A percentile compares a stretch with the other conserved stretches of the same genome.
These are phyloP conservation scores for Encarsia formosa DNA, from an alignment of 2,888 invertebrate species.

Conservation along the genomic window DNA sequence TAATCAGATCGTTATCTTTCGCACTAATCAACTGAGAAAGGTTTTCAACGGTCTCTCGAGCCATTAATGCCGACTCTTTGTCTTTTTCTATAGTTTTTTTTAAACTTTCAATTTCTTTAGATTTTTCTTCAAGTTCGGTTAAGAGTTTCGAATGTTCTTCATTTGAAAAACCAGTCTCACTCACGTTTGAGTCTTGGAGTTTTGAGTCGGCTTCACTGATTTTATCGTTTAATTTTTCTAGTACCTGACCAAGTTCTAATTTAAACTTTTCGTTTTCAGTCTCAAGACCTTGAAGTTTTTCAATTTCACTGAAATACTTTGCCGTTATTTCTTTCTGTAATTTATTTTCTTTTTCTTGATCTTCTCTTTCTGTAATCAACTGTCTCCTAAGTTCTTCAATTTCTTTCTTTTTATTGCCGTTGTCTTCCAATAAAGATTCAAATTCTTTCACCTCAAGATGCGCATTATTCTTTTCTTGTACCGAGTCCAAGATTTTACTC, in stretches of 20 bases:
- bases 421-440: neutral
- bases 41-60: conserved; percentile 45
- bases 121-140: conserved; percentile 34
- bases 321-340: conserved; percentile 5
- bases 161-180: neutral
- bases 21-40: conserved; percentile 46
- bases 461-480: conserved; percentile 27
- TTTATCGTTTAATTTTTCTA: no score
- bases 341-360: conserved; percentile 13
- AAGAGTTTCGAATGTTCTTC: conserved; percentile 15
- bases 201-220: no score
- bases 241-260: conserved; percentile 25
- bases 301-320: conserved; percentile 10
- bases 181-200: no score
- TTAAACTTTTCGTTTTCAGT: conserved; percentile 21
- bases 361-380: neutral
- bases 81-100: conserved; percentile 41
- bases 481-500: conserved; percentile 20
- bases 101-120: conserved; percentile 36
- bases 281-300: conserved; percentile 4
- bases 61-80: conserved; percentile 40
- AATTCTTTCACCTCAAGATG: conserved; percentile 26
- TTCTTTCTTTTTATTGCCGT: conserved; percentile 1
- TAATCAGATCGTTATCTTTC: conserved; percentile 48
- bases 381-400: conserved; percentile 3